Evolutionary conservation across 2,888 invertebrate species (phyloP), one percentile per base, ranked within the genome.

Genomic region (Eristalis arbustorum): DNA sequence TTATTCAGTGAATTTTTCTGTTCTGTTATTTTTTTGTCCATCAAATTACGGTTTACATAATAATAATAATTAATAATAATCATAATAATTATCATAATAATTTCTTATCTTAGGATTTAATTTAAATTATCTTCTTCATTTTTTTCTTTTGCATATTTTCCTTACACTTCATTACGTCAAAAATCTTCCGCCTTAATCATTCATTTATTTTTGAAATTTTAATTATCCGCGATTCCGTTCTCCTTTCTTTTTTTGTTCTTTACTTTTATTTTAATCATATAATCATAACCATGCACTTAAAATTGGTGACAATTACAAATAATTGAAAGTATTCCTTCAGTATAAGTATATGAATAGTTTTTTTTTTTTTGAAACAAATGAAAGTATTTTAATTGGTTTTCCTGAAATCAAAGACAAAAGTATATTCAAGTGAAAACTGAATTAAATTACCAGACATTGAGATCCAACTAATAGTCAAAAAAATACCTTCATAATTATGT

Each of bases 31-130:
- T 83, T 78, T 87, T 87, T 88, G 84, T 84, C 88, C 88, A 88
- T 88, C 88, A 88, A 88, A 84, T 83, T 88, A 88, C 88, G 76
- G 83, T 88, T 88, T 88, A 88, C 88, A 84, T 88, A 84, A 84
- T 88, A 79, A 87, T 87, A 87, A 88, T 88, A 79, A 87, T 79
- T 76, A 80, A 82, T 82, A 72, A 83, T 88, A 79, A 87, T 87
- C 74, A 79, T 79, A 67, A 88, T 88, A 88, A 88, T 88, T 88
- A 88, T 84, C 79, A 31, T 31, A 79, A 84, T 88, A 84, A 88
- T 84, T 88, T 88, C 88, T 84, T 88, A 88, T 66, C 79, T 88
- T 88, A 84, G 73, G 84, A 73, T 80, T 88, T 88, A 80, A 80
- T 80, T 88, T 88, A 79, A 79, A 79, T 88, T 88, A 73, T 57